Conservation (phyloP, 2,888 invertebrate species). For the Timema cristinae region DNA sequence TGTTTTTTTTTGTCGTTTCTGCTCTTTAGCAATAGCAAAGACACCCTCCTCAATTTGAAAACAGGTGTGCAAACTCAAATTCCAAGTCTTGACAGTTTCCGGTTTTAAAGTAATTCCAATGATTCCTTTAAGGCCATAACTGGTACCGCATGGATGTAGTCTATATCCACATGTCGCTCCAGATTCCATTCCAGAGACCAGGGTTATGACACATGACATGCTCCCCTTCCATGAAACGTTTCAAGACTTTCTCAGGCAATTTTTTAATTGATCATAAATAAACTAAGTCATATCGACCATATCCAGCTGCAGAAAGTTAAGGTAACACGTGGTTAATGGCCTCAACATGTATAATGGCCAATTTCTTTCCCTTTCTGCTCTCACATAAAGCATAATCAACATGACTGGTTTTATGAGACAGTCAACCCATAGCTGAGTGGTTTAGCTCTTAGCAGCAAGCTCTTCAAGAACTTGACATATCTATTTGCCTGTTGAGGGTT, state of each 20-base stretch:
- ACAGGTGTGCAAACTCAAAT: neutral
- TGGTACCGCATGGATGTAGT: neutral
- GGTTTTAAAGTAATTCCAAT: neutral
- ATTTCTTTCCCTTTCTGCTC: neutral
- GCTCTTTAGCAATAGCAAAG: neutral
- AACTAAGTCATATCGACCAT: neutral
- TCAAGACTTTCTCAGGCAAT: neutral
- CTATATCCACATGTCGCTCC: conserved; percentile 3
- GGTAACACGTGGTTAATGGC: neutral
- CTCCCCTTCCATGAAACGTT: neutral
- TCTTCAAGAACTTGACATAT: neutral
- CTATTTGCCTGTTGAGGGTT: neutral
- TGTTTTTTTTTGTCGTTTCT: neutral
- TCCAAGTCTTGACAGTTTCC: neutral
- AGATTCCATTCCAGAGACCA: neutral
- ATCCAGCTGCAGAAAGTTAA: neutral
- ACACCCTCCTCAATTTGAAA: neutral
- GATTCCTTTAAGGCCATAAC: neutral
- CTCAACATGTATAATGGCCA: neutral
- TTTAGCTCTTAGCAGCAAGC: neutral
- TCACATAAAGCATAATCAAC: neutral
- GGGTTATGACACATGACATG: neutral
- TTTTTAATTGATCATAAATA: neutral
- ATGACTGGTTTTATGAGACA: neutral
- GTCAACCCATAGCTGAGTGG: neutral